Conservation (phyloP, 2,797 vertebrate species). For the Loriculus beryllinus region DNA sequence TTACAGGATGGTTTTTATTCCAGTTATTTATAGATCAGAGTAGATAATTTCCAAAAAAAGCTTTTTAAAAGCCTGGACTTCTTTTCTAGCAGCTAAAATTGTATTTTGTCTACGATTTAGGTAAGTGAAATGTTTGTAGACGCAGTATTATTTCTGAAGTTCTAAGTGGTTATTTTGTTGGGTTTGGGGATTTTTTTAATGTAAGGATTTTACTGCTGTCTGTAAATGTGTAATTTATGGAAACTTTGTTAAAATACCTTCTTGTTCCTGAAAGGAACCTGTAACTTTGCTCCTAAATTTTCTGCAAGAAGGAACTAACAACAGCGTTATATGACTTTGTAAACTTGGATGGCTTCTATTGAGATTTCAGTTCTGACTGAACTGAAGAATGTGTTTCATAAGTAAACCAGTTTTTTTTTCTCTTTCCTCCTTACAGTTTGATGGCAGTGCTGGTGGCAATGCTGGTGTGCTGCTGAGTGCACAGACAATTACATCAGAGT, state of each 20-base stretch:
- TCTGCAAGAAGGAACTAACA: background rate
- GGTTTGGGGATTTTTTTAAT: background rate
- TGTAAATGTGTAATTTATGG: background rate
- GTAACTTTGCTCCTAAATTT: background rate
- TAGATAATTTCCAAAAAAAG: background rate
- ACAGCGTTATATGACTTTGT: background rate
- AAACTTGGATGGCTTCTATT: background rate
- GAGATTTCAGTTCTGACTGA: background rate
- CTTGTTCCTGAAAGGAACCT: background rate
- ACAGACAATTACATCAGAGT: conserved; percentile 97
- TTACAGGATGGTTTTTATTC: background rate
- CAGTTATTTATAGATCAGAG: background rate
- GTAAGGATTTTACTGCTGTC: background rate
- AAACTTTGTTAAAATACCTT: background rate
- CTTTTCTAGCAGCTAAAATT: background rate
- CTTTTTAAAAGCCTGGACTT: background rate
- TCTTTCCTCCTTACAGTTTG: conserved; percentile 77
- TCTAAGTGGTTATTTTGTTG: background rate
- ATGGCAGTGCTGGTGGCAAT: conserved; percentile 83
- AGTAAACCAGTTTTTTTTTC: background rate
- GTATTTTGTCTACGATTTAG: background rate
- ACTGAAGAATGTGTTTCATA: background rate
- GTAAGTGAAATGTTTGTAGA: background rate
- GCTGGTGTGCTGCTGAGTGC: conserved; percentile 91
- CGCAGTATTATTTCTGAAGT: background rate